Evolutionary conservation across 2,113 vertebrate genomes (phyloP).

Genomic region (Ammodytes dubius): DNA sequence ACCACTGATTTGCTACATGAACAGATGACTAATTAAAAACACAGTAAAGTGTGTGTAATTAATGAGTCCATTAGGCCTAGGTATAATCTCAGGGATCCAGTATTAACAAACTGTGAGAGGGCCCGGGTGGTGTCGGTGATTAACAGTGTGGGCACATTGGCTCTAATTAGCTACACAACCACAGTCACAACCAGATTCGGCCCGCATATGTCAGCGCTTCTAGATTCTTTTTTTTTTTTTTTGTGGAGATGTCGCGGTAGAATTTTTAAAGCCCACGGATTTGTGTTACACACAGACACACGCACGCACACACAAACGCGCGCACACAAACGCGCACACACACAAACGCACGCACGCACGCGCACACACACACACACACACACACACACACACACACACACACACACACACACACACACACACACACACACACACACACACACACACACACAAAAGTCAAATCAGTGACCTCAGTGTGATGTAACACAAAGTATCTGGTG

Average conservation of each 20-base stretch:
- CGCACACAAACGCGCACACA: no score
- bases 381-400: no score
- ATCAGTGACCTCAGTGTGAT: slow-evolving; percentile 2
- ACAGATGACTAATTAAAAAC: slow-evolving; percentile 79
- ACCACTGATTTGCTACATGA: slow-evolving; percentile 53
- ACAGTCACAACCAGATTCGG: slow-evolving; percentile 66
- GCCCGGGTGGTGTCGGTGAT: slow-evolving; percentile 66
- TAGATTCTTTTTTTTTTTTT: neutral
- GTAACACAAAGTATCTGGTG: slow-evolving; percentile 16
- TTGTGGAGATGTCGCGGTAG: neutral
- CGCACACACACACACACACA: no score
- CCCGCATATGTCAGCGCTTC: slow-evolving; percentile 71
- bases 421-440: no score
- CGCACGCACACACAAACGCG: no score
- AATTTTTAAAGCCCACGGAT: neutral
- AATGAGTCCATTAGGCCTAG: slow-evolving; percentile 79
- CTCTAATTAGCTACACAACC: slow-evolving; percentile 75
- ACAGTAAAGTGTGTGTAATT: slow-evolving; percentile 76
- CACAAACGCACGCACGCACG: no score
- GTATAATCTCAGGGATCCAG: slow-evolving; percentile 76
- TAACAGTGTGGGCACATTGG: slow-evolving; percentile 66
- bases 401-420: no score
- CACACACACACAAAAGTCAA: neutral
- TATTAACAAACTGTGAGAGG: slow-evolving; percentile 77
- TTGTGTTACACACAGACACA: neutral